These are phyloP conservation scores for Trypoxylus dichotomus DNA, from an alignment of 1,140 invertebrate species.

Conservation along the genomic window DNA sequence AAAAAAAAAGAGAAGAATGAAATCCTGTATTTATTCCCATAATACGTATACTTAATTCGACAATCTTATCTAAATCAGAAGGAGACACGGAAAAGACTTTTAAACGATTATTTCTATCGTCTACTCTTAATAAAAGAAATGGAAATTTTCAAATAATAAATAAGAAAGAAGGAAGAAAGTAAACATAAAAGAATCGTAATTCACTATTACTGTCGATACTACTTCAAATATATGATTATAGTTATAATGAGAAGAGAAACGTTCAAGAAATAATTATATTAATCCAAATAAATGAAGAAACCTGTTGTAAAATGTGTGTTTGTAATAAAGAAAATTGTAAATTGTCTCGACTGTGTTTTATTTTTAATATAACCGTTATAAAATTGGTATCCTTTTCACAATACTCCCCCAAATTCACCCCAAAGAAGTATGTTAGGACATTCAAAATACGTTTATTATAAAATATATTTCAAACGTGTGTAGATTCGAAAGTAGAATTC, in stretches of 20 bases:
- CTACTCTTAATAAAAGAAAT: slow-evolving; percentile 10
- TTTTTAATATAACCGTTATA: no score
- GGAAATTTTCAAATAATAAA: background rate
- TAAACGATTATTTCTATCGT: slow-evolving; percentile 9
- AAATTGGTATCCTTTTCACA: no score
- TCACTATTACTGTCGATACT: slow-evolving; percentile 9
- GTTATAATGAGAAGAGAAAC: background rate
- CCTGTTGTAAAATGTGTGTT: slow-evolving; percentile 36
- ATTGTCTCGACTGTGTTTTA: background rate
- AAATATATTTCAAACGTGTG: no score
- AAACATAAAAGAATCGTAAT: background rate
- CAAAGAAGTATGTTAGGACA: no score
- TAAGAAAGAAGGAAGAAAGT: background rate
- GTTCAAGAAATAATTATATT: slow-evolving; percentile 15
- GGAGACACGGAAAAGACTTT: slow-evolving; percentile 21
- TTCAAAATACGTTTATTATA: no score
- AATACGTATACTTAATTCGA: slow-evolving; percentile 34
- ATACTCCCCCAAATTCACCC: no score
- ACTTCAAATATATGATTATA: background rate
- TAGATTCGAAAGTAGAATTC: no score
- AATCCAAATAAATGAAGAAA: slow-evolving; percentile 22
- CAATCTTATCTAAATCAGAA: slow-evolving; percentile 32
- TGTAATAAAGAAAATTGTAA: slow-evolving; percentile 34
- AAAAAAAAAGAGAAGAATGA: background rate
- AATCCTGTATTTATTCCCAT: background rate